Percentiles rank a stretch among this genome's conserved stretches.
These are phyloP conservation scores for Percina caprodes DNA, from an alignment of 2,113 vertebrate genomes.

Conservation along the genomic window DNA sequence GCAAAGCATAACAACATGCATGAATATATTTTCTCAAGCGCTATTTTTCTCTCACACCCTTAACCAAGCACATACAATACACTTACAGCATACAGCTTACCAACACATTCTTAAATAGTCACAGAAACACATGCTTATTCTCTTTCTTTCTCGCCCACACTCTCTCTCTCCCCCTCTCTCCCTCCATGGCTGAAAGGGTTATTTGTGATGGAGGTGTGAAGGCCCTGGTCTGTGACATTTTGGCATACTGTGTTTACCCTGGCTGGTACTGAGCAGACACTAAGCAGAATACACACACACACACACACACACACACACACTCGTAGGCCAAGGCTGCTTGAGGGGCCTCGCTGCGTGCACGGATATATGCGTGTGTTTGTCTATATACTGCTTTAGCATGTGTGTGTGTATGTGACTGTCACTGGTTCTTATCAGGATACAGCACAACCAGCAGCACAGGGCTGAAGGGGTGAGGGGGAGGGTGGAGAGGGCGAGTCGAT, in stretches of 20 bases:
- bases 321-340: conserved; percentile 67
- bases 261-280: conserved; percentile 63
- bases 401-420: conserved; percentile 54
- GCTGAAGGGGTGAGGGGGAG: conserved; percentile 56
- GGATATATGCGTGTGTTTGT: conserved; percentile 57
- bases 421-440: conserved; percentile 80
- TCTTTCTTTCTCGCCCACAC: not conserved
- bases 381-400: conserved; percentile 34
- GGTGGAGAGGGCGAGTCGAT: conserved; percentile 29
- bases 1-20: conserved; percentile 30
- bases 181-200: conserved; percentile 64
- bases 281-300: conserved; percentile 55
- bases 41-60: conserved; percentile 29
- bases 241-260: conserved; percentile 74
- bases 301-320: conserved; percentile 35
- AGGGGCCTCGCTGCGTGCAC: conserved; percentile 61
- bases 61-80: conserved; percentile 29
- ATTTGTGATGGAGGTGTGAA: conserved; percentile 78
- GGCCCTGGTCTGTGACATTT: conserved; percentile 73
- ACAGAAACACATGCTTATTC: conserved; percentile 53
- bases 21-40: conserved; percentile 32
- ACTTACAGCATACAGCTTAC: conserved; percentile 37
- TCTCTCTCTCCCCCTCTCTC: not conserved
- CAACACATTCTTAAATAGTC: conserved; percentile 59
- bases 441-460: conserved; percentile 76